Conservation (phyloP, 2,888 invertebrate genomes). For the Conus canariensis region DNA sequence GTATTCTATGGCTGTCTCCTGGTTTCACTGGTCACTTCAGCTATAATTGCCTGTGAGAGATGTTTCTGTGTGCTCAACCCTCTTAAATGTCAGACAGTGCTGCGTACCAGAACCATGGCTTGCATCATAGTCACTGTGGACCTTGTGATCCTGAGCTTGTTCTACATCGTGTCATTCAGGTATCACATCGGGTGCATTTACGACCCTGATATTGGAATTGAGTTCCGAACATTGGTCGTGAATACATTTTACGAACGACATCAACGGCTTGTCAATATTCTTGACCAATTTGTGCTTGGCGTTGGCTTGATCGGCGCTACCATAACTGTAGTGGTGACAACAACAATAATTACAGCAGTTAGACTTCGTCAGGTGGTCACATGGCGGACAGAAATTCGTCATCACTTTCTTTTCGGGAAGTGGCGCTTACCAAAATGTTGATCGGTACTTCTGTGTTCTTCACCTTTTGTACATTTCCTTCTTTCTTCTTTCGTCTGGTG, state of each 20-base stretch:
- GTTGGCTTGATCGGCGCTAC: background rate
- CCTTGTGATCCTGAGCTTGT: background rate
- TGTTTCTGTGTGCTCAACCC: background rate
- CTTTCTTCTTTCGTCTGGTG: background rate
- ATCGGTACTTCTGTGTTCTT: constrained; percentile 2
- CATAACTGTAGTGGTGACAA: background rate
- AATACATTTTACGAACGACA: background rate
- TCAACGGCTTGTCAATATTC: background rate
- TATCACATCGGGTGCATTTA: background rate
- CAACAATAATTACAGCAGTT: background rate
- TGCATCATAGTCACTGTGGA: background rate
- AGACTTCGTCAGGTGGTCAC: constrained; percentile 2
- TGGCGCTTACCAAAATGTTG: constrained; percentile 13
- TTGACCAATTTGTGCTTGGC: background rate
- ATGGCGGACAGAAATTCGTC: background rate
- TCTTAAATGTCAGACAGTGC: background rate
- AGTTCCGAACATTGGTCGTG: background rate
- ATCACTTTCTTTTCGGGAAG: background rate
- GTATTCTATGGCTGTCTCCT: background rate
- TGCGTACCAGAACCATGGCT: background rate
- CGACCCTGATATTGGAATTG: background rate
- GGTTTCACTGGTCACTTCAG: background rate
- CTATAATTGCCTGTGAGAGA: background rate
- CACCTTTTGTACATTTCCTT: background rate
- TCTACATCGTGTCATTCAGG: background rate